Base-by-base conservation (phyloP, 2,888 invertebrate species). In the Drosophila rellima region DNA sequence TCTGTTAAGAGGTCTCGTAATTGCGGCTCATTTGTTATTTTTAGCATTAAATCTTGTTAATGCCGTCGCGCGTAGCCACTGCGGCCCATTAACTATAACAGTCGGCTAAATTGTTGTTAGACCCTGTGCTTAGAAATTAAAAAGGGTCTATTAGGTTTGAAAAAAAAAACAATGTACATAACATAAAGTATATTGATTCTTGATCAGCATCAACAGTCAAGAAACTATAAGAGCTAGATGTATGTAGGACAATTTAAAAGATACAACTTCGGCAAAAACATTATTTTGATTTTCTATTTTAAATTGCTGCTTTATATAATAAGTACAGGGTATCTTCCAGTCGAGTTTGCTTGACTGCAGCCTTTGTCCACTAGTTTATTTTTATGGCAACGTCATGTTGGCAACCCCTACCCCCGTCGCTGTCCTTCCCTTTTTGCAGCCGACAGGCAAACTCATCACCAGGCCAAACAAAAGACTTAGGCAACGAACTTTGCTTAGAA, bases 21-120 rank as follows among this genome's bases (percentile, higher is more conserved):
- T 85, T 88, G 80, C 78, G 74, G 72, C 88, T 78, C 86, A 83
- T 88, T 80, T 83, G 83, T 84, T 84, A 84, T 84, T 84, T 84
- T 84, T 88, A 89, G 87, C 79, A 63, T 62, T 74, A 73, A 72
- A 62, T 68, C 81, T 83, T 69, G 74, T 80, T 79, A 80, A 74
- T 80, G 65, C 74, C 80, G 71, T 77, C 69, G 78, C 75, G 78
- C 69, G 64, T 64, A 66, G 61, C 77, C 72, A 71, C 40, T 68
- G 74, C 57, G 71, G 75, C 70, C 75, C 70, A 82, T 82, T 74
- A 82, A 82, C 69, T 80, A 76, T 85, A 85, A 77, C 82, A 71
- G 70, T 68, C 60, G 59, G 55, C 64, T 59, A 59, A 63, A 63
- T 56, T 56, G 56, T 62, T 77, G 56, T 35, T 35, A n/a, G 35